Evolutionary conservation across 1,140 invertebrate species (phyloP).

Genomic region (Daktulosphaira vitifoliae): DNA sequence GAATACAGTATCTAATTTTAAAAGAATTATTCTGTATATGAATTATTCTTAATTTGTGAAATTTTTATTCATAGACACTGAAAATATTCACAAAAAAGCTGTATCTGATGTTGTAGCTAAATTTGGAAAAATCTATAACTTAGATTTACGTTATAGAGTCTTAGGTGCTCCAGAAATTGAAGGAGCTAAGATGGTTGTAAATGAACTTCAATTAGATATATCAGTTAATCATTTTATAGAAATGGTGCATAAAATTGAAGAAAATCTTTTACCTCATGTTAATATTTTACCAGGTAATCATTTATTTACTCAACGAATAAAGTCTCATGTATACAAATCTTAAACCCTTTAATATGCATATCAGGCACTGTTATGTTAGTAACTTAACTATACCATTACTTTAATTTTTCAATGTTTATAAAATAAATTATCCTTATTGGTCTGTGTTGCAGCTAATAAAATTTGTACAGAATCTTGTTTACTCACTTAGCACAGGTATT

Average conservation of each 20-base stretch:
- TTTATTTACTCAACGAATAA: neutral
- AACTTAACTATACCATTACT: no score
- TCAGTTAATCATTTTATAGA: neutral
- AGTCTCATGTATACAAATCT: no score
- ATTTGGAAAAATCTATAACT: constrained; percentile 26
- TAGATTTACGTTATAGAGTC: constrained; percentile 6
- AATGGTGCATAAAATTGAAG: neutral
- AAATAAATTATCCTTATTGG: no score
- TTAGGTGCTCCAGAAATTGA: constrained; percentile 9
- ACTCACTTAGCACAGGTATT: no score
- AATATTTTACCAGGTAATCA: constrained; percentile 9
- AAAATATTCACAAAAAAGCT: constrained; percentile 16
- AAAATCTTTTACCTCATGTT: neutral
- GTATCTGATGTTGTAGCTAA: constrained; percentile 5
- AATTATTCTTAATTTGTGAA: neutral
- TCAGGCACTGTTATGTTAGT: no score
- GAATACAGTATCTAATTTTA: no score
- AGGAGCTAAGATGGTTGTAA: constrained; percentile 6
- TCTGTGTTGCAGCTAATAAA: no score
- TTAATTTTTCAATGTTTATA: no score
- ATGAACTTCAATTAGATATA: constrained; percentile 18
- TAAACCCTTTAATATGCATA: no score
- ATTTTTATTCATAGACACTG: constrained; percentile 18
- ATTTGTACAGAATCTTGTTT: no score
- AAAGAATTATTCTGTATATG: neutral